Base-by-base conservation (phyloP, 2,113 vertebrate species). In the Psettodes erumei region DNA sequence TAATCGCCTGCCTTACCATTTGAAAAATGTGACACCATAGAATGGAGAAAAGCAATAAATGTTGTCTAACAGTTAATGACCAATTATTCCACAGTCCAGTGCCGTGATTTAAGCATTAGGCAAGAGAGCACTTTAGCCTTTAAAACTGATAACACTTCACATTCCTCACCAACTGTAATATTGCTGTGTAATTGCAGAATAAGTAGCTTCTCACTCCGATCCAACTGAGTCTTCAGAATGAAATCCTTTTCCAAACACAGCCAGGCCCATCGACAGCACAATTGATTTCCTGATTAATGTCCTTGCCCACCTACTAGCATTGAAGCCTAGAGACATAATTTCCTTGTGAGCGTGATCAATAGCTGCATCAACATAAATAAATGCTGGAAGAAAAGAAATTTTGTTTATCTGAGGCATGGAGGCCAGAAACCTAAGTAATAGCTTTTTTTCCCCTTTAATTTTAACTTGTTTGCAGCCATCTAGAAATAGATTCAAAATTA, bases 221-320 rank as follows among this genome's bases (percentile, higher is more conserved):
- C 83, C 48, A 73, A 86, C 76, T 13, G 59, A 79, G 62, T 79
- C 79, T 87, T 85, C 90, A 80, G 82, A 90, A 90, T 89, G 86
- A 86, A 91, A 90, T 93, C 82, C 85, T 73, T 92, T 93, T 91
- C 92, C 81, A 87, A 93, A 91, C 90, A 84, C 85, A 63, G 90
- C 81, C 88, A 83, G 51, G 91, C 91, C 89, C 88, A 96, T 95
- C 88, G 94, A 94, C 93, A 95, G 85, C 64, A 28, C 19, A 66
- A 96, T 96, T 91, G 95, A 97, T 96, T 95, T 94, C 79, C 93
- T 96, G 94, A 97, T 96, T 95, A 96, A 96, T 95, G 94, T 81
- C 93, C 89, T 90, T 90, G 90, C 92, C 83, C 83, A 55, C 93
- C 92, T 90, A 94, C 94, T 93, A 92, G 77, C 89, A 6, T 89